Conservation (phyloP, 2,113 vertebrate species). For the human (Homo sapiens) region GRCh38 chr14:46353501-46354000, state of each 20-base stretch:
- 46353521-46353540: neutral
- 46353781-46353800: too few species aligned
- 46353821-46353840: neutral
- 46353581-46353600: neutral
- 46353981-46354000: neutral
- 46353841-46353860: neutral
- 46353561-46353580: neutral
- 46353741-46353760: neutral
- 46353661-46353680: neutral
- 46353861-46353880: neutral
- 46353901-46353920: neutral
- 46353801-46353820: neutral
- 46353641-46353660: neutral
- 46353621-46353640: neutral
- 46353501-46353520: neutral
- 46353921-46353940: constrained; percentile 3
- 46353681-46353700: neutral
- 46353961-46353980: neutral
- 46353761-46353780: neutral
- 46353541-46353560: neutral
- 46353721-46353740: neutral
- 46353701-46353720: neutral
- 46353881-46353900: neutral
- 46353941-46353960: neutral
- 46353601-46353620: neutral